Evolutionary conservation across 2,797 vertebrate species (phyloP).

Genomic region (Sebastes oblongus): DNA sequence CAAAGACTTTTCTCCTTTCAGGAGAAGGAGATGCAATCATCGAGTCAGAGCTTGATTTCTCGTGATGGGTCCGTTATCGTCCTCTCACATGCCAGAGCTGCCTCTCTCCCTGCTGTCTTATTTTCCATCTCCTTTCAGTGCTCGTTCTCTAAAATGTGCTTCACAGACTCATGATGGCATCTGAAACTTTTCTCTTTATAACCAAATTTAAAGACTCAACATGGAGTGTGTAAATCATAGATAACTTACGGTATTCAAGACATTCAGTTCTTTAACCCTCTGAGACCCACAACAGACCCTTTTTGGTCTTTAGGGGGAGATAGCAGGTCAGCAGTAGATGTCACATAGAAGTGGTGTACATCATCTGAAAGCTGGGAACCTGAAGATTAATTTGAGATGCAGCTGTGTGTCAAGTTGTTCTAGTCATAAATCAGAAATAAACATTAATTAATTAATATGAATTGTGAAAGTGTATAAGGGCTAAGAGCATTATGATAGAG

Average conservation of each 20-base stretch:
- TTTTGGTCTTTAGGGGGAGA: too few relatives aligned
- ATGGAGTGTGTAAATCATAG: background rate
- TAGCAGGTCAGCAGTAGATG: too few relatives aligned
- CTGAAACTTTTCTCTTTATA: background rate
- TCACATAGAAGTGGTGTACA: too few relatives aligned
- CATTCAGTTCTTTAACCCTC: background rate
- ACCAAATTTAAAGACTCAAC: background rate
- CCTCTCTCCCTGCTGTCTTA: constrained; percentile 29
- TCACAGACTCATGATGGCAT: background rate
- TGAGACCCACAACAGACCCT: too few relatives aligned
- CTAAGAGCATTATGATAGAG: too few relatives aligned
- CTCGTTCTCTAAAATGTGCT: background rate
- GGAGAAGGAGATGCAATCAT: constrained; percentile 23
- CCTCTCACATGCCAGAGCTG: constrained; percentile 33
- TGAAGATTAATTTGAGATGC: too few relatives aligned
- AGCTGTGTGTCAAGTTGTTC: too few relatives aligned
- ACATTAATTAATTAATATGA: too few relatives aligned
- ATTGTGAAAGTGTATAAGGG: too few relatives aligned
- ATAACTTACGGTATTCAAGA: background rate
- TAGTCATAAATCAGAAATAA: too few relatives aligned
- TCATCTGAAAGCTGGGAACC: too few relatives aligned
- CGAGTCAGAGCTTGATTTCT: constrained; percentile 28
- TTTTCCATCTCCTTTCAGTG: constrained; percentile 13
- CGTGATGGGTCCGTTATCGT: constrained; percentile 29
- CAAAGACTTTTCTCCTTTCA: constrained; percentile 9